phyloP scores from a whole-genome alignment of 2,888 invertebrate genomes.

The Hydriomena furcata region DNA sequence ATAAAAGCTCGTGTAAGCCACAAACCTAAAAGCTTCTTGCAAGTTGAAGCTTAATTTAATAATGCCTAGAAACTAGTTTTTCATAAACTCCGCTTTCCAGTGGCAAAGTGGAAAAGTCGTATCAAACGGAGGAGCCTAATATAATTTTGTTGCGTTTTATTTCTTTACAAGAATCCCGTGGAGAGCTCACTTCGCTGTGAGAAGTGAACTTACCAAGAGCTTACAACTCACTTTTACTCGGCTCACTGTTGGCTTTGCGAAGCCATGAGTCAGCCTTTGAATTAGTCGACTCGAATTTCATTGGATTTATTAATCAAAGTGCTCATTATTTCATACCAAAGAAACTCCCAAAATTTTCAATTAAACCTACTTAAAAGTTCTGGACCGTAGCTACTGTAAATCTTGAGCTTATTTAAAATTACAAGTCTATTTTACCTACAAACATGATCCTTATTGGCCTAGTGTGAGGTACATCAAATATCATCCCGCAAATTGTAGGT shows the following conservation, averaged over 20 bases:
- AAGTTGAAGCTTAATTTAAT: conserved; percentile 18
- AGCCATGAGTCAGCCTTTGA: not conserved
- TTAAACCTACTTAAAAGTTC: no score
- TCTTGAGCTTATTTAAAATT: no score
- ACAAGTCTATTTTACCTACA: no score
- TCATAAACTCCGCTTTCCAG: conserved; percentile 21
- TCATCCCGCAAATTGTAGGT: no score
- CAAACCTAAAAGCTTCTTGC: conserved; percentile 6
- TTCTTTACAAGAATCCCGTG: conserved; percentile 36
- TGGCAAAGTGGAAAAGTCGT: conserved; percentile 29
- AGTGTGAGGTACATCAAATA: no score
- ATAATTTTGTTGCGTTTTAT: conserved; percentile 44
- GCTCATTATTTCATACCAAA: no score
- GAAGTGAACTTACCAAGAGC: conserved; percentile 27
- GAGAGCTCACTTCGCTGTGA: conserved; percentile 26
- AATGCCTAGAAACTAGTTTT: conserved; percentile 19
- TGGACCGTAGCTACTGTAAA: no score
- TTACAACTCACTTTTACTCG: conserved; percentile 10
- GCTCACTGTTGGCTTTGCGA: not conserved
- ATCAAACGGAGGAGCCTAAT: conserved; percentile 41
- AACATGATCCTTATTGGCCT: no score
- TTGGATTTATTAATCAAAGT: no score
- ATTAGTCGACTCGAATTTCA: no score
- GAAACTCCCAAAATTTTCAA: no score
- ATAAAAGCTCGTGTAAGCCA: conserved; percentile 9